phyloP scores from a whole-genome alignment of 23 tunicate species.

The Corella eumyota region DNA sequence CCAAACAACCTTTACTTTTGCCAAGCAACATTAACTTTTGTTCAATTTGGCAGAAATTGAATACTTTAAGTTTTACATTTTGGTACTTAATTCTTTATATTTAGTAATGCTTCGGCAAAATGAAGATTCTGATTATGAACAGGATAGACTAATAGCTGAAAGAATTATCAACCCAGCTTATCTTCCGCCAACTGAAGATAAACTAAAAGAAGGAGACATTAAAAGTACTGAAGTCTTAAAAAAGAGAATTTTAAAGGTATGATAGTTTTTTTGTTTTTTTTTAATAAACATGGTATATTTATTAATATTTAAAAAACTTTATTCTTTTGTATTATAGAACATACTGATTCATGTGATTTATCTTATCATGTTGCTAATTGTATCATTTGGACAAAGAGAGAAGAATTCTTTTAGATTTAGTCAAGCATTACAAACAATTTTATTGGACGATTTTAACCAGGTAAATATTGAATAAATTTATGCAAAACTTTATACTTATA shows the following conservation, averaged over 20 bases:
- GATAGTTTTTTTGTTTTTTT: constrained; percentile 1
- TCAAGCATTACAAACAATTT: constrained; percentile 16
- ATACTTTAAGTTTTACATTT: too few relatives aligned
- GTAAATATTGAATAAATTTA: not conserved
- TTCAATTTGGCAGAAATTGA: too few relatives aligned
- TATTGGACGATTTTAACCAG: not conserved
- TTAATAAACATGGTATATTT: not conserved
- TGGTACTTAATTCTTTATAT: too few relatives aligned
- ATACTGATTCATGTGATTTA: constrained; percentile 30
- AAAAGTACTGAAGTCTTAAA: constrained; percentile 5
- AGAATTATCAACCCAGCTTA: constrained; percentile 32
- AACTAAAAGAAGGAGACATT: not conserved
- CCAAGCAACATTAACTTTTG: too few relatives aligned
- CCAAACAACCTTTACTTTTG: too few relatives aligned
- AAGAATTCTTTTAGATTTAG: constrained; percentile 12
- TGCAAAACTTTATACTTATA: not conserved
- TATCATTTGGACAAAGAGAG: constrained; percentile 18
- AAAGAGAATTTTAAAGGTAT: constrained; percentile 12
- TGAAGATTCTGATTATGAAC: too few relatives aligned
- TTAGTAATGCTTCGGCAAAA: too few relatives aligned
- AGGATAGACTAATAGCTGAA: constrained; percentile 4
- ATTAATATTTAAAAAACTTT: not conserved
- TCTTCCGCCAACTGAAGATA: constrained; percentile 13
- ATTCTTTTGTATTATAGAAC: constrained; percentile 11
- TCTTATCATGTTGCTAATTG: constrained; percentile 22